Evolutionary conservation across 2,113 vertebrate species (phyloP), one percentile per base, ranked within the genome.

Genomic region (Garra rufa): DNA sequence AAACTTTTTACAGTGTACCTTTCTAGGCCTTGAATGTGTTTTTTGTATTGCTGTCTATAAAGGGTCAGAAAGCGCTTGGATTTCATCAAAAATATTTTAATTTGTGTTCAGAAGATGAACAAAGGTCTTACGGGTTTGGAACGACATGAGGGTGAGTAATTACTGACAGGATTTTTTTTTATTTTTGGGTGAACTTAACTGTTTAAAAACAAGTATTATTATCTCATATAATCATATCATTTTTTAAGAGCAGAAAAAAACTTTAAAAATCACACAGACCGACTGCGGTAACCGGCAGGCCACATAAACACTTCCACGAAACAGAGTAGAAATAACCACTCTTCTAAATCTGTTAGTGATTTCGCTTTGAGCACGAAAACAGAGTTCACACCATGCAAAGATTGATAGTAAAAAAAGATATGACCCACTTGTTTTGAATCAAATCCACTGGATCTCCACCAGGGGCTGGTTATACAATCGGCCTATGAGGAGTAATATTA

Each of bases 271-370:
- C 9, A 14, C 41, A 43, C 11, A 77, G 52, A 43, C 21, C 55
- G 26, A 44, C 55, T 26, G 52, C 13, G 21, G 21, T 43, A n/a
- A 57, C 75, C 13, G 26, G 9, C 48, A 76, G 24, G 75, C 50
- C 38, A 79, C 52, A 73, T 41, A 71, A 79, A 59, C 24, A 9
- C 55, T 19, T 69, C 46, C 57, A 71, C 15, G 24, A 86, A 43
- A 83, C 8, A n/a, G 19, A 65, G 52, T 17, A 34, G 48, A 55
- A 10, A 65, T 44, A 75, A 74, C 11, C n/a, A 9, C 57, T n/a
- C 24, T 14, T 73, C 67, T 73, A 44, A n/a, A 82, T 71, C 74
- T 86, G 85, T 69, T 86, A 78, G 81, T 65, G 55, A 69, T 88
- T 88, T 82, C 55, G 43, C 55, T 67, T 48, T 81, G 26, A 41